Evolutionary conservation across 92 coral and sea anemone species (phyloP), one percentile per base, ranked within the genome.

Genomic region (Anthopleura xanthogrammica): DNA sequence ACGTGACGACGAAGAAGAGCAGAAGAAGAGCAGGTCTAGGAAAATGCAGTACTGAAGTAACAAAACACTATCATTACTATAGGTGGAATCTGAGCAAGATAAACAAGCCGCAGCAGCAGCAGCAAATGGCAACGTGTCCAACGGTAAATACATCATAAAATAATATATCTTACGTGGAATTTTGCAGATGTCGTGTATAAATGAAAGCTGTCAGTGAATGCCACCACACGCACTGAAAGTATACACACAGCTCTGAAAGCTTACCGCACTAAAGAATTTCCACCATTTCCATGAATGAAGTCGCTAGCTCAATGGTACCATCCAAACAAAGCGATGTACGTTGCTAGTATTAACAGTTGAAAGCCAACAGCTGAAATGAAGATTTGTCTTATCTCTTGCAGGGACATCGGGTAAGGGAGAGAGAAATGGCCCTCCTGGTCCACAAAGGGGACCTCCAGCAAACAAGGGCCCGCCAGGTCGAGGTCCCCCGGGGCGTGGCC

Each of bases 401-500:
- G 74, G 74, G 29, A 23, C 74, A 23, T 23, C 74, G 6, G 36
- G 41, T 68, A 68, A 68, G 17, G 41, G 41, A 36, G 74, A 36
- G 74, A 29, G 16, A 68, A 68, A 68, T 23, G 43, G 74, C 16
- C 74, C 74, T 68, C 16, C 74, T 23, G 74, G 74, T 29, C 41
- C 74, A 23, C 78, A 16, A 75, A 75, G 23, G 56, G 57, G 57
- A 1, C 74, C 74, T 13, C 16, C 74, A 23, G 74, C 41, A 7
- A 20, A 36, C 19, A 68, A 68, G 36, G 56, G 88, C 3, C 84
- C 79, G 22, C 60, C 75, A 36, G 85, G 85, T 58, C 72, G 83
- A n/a, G 79, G 82, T 62, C 87, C 79, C 54, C 52, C 75, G 13
- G 85, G 85, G 57, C 56, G 80, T 20, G 83, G 82, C 23, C 71